These are phyloP conservation scores for Bembecia ichneumoniformis DNA, from an alignment of 2,888 invertebrate species.

Conservation along the genomic window DNA sequence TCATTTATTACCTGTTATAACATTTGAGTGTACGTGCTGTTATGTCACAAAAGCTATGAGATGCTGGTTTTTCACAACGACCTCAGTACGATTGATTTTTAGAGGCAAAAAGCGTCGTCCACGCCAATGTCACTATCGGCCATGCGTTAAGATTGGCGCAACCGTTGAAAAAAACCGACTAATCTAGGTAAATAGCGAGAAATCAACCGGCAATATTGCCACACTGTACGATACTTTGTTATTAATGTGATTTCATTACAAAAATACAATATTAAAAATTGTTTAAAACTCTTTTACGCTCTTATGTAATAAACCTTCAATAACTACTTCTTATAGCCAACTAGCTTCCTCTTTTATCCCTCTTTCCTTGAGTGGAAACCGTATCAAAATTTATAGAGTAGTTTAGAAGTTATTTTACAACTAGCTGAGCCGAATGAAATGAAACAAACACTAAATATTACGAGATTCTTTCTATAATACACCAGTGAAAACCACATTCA, in stretches of 20 bases:
- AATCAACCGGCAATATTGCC: conserved; percentile 56
- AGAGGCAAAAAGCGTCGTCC: conserved; percentile 46
- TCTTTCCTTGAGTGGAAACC: too few relatives aligned
- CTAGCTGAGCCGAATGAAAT: too few relatives aligned
- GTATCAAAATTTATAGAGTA: too few relatives aligned
- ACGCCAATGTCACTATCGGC: conserved; percentile 58
- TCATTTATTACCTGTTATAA: too few relatives aligned
- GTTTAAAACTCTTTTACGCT: conserved; percentile 1
- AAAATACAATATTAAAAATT: conserved; percentile 24
- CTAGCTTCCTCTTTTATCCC: too few relatives aligned
- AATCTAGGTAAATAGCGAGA: conserved; percentile 68
- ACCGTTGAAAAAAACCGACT: conserved; percentile 57
- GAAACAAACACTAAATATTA: too few relatives aligned
- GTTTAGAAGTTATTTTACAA: too few relatives aligned
- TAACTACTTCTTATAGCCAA: too few relatives aligned
- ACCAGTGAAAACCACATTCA: too few relatives aligned
- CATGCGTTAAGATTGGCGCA: conserved; percentile 64
- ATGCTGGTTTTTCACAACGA: conserved; percentile 29
- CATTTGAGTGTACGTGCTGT: not conserved
- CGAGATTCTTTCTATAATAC: too few relatives aligned
- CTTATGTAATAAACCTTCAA: not conserved
- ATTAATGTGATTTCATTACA: conserved; percentile 27
- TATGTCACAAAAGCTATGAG: not conserved
- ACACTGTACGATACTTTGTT: conserved; percentile 28
- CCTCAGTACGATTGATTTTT: conserved; percentile 30